phyloP scores from a whole-genome alignment of 2,888 invertebrate genomes.

The Cheilosia urbana region DNA sequence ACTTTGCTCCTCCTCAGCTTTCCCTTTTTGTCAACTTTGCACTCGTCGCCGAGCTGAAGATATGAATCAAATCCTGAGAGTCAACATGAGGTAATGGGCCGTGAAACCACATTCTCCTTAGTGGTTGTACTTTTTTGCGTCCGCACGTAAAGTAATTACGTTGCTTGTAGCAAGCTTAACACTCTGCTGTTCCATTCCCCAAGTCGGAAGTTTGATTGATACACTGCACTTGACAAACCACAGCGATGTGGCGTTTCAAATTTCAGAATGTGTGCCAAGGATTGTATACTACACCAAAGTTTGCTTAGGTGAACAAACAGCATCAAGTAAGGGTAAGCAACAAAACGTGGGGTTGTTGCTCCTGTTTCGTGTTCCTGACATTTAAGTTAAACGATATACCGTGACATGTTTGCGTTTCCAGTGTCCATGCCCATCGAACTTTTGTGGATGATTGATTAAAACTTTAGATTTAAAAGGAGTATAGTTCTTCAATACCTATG shows the following conservation, averaged over 20 bases:
- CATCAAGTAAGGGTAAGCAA: constrained; percentile 21
- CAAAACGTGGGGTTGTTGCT: constrained; percentile 23
- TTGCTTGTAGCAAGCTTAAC: constrained; percentile 16
- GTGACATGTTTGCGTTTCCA: constrained; percentile 64
- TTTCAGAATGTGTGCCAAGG: constrained; percentile 47
- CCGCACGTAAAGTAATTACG: constrained; percentile 51
- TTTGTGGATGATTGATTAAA: constrained; percentile 63
- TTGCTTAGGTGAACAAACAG: constrained; percentile 71
- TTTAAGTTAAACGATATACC: constrained; percentile 71
- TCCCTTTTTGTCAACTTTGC: constrained; percentile 24
- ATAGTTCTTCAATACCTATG: no score
- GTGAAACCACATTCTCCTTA: constrained; percentile 50
- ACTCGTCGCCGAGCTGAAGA: constrained; percentile 36
- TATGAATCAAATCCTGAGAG: constrained; percentile 61
- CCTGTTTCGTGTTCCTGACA: constrained; percentile 65
- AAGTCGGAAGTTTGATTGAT: constrained; percentile 63
- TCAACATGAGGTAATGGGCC: constrained; percentile 63
- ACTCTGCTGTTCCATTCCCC: constrained; percentile 29
- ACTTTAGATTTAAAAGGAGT: no score
- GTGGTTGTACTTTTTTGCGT: constrained; percentile 7
- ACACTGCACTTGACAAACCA: constrained; percentile 73
- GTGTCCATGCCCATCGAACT: constrained; percentile 43
- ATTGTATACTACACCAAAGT: constrained; percentile 24
- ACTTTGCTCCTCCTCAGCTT: constrained; percentile 21
- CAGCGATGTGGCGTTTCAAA: constrained; percentile 64